Evolutionary conservation across 2,113 vertebrate genomes (phyloP), one percentile per base, ranked within the genome.

Genomic region (Lepisosteus osseus): DNA sequence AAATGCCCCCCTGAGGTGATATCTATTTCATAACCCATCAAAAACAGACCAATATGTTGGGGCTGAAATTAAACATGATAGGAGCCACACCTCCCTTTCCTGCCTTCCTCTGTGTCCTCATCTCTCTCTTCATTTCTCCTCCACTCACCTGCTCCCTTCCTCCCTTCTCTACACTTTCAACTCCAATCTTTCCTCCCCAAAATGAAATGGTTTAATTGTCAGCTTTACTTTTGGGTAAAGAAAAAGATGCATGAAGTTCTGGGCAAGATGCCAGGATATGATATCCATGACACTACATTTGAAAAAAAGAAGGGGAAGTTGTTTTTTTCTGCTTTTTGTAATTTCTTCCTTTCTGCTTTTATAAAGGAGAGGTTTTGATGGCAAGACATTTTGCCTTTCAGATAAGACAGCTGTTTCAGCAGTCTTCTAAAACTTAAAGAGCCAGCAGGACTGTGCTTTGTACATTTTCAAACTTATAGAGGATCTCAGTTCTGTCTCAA

Each of bases 11-110:
- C 74, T n/a, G 70, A 80, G 76, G 75, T 81, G 77, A 78, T 67
- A 79, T 76, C 78, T 77, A 70, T 68, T 63, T 62, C 61, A 65
- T 70, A 72, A 75, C 56, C 69, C 79, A 75, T 14, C 70, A 80
- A 77, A 85, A 74, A 55, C 51, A 12, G 69, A 77, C 76, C 83
- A 77, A 86, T 86, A 77, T 84, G 79, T 75, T 61, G 17, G 3
- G 59, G 68, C 62, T 69, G 75, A 81, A 83, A 87, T 86, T 74
- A 82, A 78, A 81, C 79, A 86, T 72, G 83, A 72, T 79, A 76
- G 75, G 71, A 69, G 82, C 79, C 82, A 78, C 67, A 72, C 71
- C 74, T 76, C 78, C 47, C 47, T 6, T 51, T 5, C 47, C 9
- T 51, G 47, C 5, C 47, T 51, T 51, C 9, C 9, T 12, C 62